Evolutionary conservation across 2,797 vertebrate species (phyloP).

Genomic region (Graptemys geographica): DNA sequence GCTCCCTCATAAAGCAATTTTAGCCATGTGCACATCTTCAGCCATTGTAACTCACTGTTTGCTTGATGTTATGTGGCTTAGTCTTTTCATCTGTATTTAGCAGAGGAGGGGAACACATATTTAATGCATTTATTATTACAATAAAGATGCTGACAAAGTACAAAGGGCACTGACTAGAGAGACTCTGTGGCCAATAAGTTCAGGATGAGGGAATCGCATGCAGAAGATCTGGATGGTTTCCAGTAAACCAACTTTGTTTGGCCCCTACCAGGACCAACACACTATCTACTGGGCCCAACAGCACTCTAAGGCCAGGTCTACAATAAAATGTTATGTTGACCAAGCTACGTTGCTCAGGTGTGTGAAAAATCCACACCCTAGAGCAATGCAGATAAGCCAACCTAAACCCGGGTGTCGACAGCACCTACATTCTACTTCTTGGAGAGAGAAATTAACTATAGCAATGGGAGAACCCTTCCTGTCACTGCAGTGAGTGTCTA

Average conservation of each 20-base stretch:
- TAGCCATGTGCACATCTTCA: not conserved
- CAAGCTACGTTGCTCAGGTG: not conserved
- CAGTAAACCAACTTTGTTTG: not conserved
- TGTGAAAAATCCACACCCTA: not conserved
- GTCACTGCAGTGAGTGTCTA: no score
- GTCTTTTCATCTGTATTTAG: not conserved
- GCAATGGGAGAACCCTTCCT: not conserved
- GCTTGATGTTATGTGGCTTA: not conserved
- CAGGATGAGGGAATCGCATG: not conserved
- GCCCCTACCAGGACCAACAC: not conserved
- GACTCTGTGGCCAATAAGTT: not conserved
- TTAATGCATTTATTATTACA: not conserved
- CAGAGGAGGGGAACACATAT: not conserved
- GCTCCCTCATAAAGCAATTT: fast-evolving
- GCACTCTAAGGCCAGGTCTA: not conserved
- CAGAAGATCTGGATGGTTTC: not conserved
- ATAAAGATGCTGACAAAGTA: not conserved
- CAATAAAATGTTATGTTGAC: not conserved
- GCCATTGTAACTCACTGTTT: not conserved
- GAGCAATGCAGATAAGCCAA: not conserved
- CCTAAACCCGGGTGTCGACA: not conserved
- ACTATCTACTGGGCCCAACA: not conserved
- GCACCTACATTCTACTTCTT: not conserved
- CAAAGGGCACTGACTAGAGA: not conserved
- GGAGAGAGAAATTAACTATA: not conserved